Evolutionary conservation across 2,888 invertebrate genomes (phyloP).

Genomic region (Drosophila basisetae): DNA sequence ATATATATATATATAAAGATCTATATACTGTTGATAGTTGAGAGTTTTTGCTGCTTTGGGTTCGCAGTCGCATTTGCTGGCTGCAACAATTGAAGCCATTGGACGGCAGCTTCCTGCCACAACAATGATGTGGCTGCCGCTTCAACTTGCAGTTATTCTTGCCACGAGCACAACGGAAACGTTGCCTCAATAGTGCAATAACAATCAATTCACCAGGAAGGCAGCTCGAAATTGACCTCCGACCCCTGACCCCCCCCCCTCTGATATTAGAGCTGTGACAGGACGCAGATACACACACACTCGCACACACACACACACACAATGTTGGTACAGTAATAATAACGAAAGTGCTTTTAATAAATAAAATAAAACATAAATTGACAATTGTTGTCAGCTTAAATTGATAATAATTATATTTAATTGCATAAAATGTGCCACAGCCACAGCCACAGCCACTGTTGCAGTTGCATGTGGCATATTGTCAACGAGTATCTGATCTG

Average conservation of each 20-base stretch:
- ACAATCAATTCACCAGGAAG: conserved; percentile 56
- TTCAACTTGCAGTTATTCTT: conserved; percentile 21
- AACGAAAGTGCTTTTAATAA: conserved; percentile 62
- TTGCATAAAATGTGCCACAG: conserved; percentile 60
- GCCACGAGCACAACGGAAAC: conserved; percentile 45
- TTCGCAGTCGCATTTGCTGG: conserved; percentile 28
- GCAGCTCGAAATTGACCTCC: conserved; percentile 64
- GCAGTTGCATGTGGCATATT: conserved; percentile 65
- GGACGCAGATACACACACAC: conserved; percentile 17
- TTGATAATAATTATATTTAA: conserved; percentile 80
- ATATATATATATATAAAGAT: conserved; percentile 13
- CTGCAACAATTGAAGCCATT: conserved; percentile 51
- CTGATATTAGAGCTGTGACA: conserved; percentile 51
- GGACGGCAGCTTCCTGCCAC: conserved; percentile 54
- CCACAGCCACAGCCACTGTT: conserved; percentile 13
- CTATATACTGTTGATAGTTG: conserved; percentile 23
- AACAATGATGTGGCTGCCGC: conserved; percentile 54
- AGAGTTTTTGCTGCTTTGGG: conserved; percentile 15
- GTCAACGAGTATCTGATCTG: conserved; percentile 22
- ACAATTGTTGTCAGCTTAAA: conserved; percentile 77
- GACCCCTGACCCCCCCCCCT: background rate
- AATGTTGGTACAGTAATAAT: conserved; percentile 17
- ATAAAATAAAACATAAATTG: conserved; percentile 74
- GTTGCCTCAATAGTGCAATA: conserved; percentile 43
- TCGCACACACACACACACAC: background rate